Base-by-base conservation (phyloP, 1,140 invertebrate species). In the Trichonephila clavipes region DNA sequence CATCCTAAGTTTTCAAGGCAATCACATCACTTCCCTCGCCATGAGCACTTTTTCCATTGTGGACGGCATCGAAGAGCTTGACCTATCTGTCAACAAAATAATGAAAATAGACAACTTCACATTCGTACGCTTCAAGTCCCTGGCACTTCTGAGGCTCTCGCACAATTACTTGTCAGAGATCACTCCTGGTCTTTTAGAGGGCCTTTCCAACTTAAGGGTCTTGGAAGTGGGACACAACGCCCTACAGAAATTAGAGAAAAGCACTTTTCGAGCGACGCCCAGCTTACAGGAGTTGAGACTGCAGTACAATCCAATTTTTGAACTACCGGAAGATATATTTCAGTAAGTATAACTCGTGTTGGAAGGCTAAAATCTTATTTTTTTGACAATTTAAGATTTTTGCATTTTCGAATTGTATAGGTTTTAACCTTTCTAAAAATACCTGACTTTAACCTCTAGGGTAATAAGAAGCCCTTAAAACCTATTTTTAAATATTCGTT, bases 191-290 rank as follows among this genome's bases (percentile, higher is more conserved):
- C 69, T 93, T 51, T 19, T 93, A 8, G 69, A 88, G 4, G 92
- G 92, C 21, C 24, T 93, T 2, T 24, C 24, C 2, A 93, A 93
- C 19, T n/a, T 93, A 58, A 88, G 61, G 28, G 69, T 88, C 2
- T 28, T 93, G 28, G 92, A 93, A 40, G 14, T 88, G 3, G 92
- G 92, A 8, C 85, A 93, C 12, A 93, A 93, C 24, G 24, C 14
- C 1, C 82, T 93, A 16, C 85, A 93, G 5, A 28, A 16, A 28
- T 6, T 93, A 10, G 34, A 40, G 1, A 12, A n/a, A 19, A 18
- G 2, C 12, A n/a, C 61, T 34, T 93, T 93, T 40, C 24, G 7
- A 44, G 40, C 28, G 10, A 82, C 69, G 0, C 69, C 87, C 0
- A 61, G 62, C n/a, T 69, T 93, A 3, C 69, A 81, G 58, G 92